phyloP scores from a whole-genome alignment of 2,888 invertebrate species.

The Oeneis ivallda region DNA sequence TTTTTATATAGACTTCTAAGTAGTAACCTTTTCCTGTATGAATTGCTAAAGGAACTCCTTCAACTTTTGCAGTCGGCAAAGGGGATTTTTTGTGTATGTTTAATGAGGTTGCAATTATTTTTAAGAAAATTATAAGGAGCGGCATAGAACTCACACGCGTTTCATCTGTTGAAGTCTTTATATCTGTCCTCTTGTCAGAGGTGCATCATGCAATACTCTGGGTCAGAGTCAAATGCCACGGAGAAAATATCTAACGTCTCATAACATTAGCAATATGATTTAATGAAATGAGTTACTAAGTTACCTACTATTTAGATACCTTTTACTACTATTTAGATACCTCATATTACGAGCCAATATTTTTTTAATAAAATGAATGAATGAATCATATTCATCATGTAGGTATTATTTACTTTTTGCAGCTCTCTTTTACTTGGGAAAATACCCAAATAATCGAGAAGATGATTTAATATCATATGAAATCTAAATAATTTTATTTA shows the following conservation, averaged over 20 bases:
- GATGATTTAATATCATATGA: neutral
- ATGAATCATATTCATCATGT: too few relatives aligned
- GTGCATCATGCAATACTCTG: conserved; percentile 12
- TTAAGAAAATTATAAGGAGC: neutral
- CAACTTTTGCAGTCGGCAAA: too few relatives aligned
- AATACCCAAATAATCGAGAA: neutral
- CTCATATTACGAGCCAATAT: too few relatives aligned
- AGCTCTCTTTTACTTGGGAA: too few relatives aligned
- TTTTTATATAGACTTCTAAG: too few relatives aligned
- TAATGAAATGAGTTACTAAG: neutral
- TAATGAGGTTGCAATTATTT: neutral
- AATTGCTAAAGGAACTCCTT: too few relatives aligned
- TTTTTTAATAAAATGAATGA: too few relatives aligned
- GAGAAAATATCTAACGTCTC: conserved; percentile 5
- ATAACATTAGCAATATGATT: conserved; percentile 5
- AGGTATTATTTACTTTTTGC: too few relatives aligned
- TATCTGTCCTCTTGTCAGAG: neutral
- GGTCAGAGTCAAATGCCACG: conserved; percentile 17
- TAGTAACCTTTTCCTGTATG: too few relatives aligned
- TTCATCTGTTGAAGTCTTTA: neutral
- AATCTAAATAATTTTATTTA: neutral
- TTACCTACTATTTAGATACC: too few relatives aligned
- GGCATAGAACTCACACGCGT: neutral
- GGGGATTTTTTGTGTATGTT: too few relatives aligned
- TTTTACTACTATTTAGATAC: too few relatives aligned